phyloP scores from a whole-genome alignment of 2,888 invertebrate genomes.

The Zygogramma bicolorata region DNA sequence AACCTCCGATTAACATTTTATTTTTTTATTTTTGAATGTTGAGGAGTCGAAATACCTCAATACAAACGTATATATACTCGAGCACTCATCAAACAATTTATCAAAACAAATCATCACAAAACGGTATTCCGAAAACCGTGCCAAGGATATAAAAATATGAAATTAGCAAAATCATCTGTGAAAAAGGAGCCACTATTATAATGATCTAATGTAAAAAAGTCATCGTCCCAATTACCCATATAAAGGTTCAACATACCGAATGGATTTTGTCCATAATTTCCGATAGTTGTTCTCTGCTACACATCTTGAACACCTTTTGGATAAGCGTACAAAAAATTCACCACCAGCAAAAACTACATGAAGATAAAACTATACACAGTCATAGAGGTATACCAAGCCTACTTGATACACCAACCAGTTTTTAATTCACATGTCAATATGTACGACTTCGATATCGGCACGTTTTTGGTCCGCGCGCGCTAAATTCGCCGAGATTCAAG shows the following conservation, averaged over 20 bases:
- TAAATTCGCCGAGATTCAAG: slow-evolving; percentile 6
- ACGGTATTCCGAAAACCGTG: not conserved
- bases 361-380: not conserved
- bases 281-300: slow-evolving; percentile 78
- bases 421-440: not conserved
- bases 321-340: slow-evolving; percentile 11
- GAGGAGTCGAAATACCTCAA: no score
- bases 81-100: not conserved
- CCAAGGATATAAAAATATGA: not conserved
- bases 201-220: not conserved
- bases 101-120: not conserved
- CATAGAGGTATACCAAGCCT: not conserved
- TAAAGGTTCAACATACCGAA: slow-evolving; percentile 72
- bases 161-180: no score
- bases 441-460: not conserved
- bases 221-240: not conserved
- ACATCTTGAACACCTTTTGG: slow-evolving; percentile 66
- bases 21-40: no score
- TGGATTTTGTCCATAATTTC: slow-evolving; percentile 81
- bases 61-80: not conserved
- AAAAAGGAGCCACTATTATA: no score
- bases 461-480: not conserved
- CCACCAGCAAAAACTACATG: not conserved
- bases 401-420: not conserved
- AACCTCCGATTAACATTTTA: no score